Evolutionary conservation across 2,888 invertebrate genomes (phyloP).

Genomic region (Andricus curvator): DNA sequence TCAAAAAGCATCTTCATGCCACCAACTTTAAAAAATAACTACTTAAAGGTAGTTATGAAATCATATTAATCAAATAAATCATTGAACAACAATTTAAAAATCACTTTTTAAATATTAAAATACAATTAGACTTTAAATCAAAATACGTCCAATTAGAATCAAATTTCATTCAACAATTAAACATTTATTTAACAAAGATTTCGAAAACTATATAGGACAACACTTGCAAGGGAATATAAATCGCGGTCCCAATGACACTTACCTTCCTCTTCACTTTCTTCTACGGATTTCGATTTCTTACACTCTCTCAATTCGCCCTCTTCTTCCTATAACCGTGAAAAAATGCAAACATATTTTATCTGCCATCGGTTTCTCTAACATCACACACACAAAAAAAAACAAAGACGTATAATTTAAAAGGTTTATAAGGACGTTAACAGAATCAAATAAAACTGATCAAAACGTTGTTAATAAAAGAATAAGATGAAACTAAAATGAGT

Average conservation of each 20-base stretch:
- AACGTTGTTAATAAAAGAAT: background rate
- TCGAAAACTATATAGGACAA: background rate
- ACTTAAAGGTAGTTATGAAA: background rate
- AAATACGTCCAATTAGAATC: conserved; percentile 88
- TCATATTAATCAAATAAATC: background rate
- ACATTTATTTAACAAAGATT: conserved; percentile 68
- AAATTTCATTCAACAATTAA: background rate
- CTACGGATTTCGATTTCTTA: conserved; percentile 88
- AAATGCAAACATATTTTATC: background rate
- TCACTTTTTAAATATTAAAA: background rate
- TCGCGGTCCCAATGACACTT: conserved; percentile 79
- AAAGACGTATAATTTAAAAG: background rate
- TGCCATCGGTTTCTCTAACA: background rate
- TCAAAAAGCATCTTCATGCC: background rate
- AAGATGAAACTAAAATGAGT: conserved; percentile 3
- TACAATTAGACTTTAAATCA: background rate
- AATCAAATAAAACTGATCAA: background rate
- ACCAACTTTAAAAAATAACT: background rate
- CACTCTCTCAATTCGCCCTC: conserved; percentile 88
- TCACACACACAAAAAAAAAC: too few species aligned
- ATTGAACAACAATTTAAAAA: background rate
- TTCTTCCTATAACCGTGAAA: conserved; percentile 79
- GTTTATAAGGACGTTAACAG: background rate
- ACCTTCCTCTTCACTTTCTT: conserved; percentile 93
- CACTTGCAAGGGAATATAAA: background rate